Evolutionary conservation across 2,797 vertebrate genomes (phyloP), one percentile per base, ranked within the genome.

Genomic region (Catharus ustulatus): DNA sequence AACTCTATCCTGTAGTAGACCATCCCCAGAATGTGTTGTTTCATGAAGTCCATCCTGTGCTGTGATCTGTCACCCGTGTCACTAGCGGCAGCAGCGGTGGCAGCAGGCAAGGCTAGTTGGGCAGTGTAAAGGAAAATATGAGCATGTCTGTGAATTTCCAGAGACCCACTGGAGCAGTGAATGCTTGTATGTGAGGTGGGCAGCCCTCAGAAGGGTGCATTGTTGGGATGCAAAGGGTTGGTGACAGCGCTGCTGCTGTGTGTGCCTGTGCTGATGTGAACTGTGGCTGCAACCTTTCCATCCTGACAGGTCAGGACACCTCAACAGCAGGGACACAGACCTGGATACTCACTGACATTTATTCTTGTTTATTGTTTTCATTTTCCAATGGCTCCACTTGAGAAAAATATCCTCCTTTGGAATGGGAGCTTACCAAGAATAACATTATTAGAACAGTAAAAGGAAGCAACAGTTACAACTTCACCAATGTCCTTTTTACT

Each of bases 21-120:
- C 15, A 57, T 13, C 11, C 15, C 61, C 9, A 77, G 58, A 68
- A 49, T 6, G 1, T 38, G 20, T 32, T 67, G 23, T 13, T 45
- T 14, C 20, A 32, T 34, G 32, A 55, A 66, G 18, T 27, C 4
- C 1, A 0, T 36, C 54, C 63, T 22, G 1, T 5, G 16, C 26
- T 30, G 42, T 38, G 52, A 23, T 21, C 24, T 59, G 42, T 36
- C 61, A 42, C 51, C 52, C 27, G 38, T 43, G 40, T 24, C 21
- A 8, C 34, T 26, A 3, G 42, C 0, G 0, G 48, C 51, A 66
- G 34, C 13, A 30, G 20, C 0, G 11, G 15, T 4, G 30, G 11
- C 21, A 42, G 15, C 17, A 22, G 75, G 34, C 18, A 45, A 22
- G 66, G 42, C 7, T 16, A 4, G 12, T 9, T 6, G 32, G 27